phyloP scores from a whole-genome alignment of 2,888 invertebrate genomes.

The Halictus quadricinctus region DNA sequence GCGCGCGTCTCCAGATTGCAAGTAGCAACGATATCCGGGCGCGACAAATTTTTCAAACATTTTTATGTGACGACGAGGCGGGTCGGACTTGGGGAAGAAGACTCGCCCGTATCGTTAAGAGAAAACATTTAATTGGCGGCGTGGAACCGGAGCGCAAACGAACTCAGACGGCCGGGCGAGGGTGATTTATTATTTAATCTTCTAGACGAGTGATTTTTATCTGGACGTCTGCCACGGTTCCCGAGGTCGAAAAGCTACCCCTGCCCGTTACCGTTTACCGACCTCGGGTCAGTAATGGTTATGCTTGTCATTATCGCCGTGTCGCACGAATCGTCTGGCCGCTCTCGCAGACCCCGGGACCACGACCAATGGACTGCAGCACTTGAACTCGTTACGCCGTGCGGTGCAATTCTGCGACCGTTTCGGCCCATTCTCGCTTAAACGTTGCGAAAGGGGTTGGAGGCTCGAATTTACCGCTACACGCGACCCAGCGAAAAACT shows the following conservation, averaged over 20 bases:
- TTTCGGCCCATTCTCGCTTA: constrained; percentile 66
- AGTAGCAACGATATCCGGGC: neutral
- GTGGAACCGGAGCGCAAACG: constrained; percentile 35
- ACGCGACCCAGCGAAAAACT: constrained; percentile 31
- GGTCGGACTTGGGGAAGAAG: constrained; percentile 27
- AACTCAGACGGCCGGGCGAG: constrained; percentile 35
- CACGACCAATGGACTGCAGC: constrained; percentile 68
- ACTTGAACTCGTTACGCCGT: constrained; percentile 65
- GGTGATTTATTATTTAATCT: constrained; percentile 77
- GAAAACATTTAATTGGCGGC: constrained; percentile 54
- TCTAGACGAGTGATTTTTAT: constrained; percentile 77
- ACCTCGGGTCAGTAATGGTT: constrained; percentile 76
- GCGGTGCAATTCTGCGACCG: constrained; percentile 62
- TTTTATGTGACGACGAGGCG: constrained; percentile 19
- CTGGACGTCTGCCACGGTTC: constrained; percentile 61
- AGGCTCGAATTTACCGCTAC: constrained; percentile 35
- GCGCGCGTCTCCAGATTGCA: neutral
- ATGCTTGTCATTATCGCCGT: constrained; percentile 79
- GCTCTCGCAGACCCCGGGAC: constrained; percentile 47
- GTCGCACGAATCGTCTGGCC: constrained; percentile 70
- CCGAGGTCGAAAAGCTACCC: constrained; percentile 69
- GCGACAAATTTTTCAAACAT: constrained; percentile 18
- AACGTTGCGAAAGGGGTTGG: constrained; percentile 64
- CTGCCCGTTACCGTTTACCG: constrained; percentile 74
- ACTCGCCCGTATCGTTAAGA: constrained; percentile 42